Conservation (phyloP, 2,888 invertebrate genomes). For the Smittia aterrima region DNA sequence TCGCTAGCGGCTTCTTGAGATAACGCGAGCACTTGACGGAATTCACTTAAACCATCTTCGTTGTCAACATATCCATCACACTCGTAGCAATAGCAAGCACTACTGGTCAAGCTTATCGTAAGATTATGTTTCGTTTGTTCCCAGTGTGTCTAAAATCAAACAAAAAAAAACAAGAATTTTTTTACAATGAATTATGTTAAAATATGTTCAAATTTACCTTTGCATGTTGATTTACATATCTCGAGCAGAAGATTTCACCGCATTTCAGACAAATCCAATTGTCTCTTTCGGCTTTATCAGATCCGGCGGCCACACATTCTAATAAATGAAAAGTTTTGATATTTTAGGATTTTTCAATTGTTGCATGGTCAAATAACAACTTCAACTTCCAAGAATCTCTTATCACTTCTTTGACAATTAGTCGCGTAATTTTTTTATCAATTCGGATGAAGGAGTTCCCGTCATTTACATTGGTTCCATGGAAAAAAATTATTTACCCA, state of each 20-base stretch:
- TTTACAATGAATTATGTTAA: too few relatives aligned
- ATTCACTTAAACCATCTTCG: slow-evolving; percentile 57
- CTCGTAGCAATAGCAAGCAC: slow-evolving; percentile 75
- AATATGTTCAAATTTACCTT: too few relatives aligned
- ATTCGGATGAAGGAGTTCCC: too few relatives aligned
- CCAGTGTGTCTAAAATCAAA: too few relatives aligned
- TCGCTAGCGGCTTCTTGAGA: slow-evolving; percentile 49
- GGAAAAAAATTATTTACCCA: slow-evolving; percentile 23
- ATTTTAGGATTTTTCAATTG: too few relatives aligned
- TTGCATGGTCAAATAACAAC: neutral
- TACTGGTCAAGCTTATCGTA: slow-evolving; percentile 73
- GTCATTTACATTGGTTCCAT: too few relatives aligned
- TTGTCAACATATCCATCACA: slow-evolving; percentile 79
- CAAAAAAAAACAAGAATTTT: too few relatives aligned
- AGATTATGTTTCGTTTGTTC: slow-evolving; percentile 64
- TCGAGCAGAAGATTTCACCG: slow-evolving; percentile 71
- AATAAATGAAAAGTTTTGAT: too few relatives aligned
- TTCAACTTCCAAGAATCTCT: neutral
- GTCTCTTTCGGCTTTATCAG: neutral
- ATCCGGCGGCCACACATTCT: slow-evolving; percentile 14
- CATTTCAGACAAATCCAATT: slow-evolving; percentile 75
- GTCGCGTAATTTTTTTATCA: too few relatives aligned
- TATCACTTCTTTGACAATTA: too few relatives aligned
- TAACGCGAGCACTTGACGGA: slow-evolving; percentile 56
- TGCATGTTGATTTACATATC: slow-evolving; percentile 75